Conservation (phyloP, 2,113 vertebrate species). For the Eonycteris spelaea region DNA sequence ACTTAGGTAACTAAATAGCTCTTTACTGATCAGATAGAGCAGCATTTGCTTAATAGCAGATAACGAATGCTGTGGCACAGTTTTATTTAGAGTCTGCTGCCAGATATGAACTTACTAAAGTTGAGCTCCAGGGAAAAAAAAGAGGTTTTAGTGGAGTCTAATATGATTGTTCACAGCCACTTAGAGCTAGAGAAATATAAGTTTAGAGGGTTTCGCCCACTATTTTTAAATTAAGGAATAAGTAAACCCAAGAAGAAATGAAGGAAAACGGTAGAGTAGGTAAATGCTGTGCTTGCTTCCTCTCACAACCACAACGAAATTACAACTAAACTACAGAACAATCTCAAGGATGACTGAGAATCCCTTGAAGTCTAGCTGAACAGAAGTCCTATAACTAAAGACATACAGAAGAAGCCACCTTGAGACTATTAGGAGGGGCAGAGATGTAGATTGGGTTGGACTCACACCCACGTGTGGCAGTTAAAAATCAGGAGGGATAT, state of each 20-base stretch:
- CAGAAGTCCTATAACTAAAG: too few relatives aligned
- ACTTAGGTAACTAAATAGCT: constrained; percentile 44
- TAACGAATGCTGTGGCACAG: not conserved
- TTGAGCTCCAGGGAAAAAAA: not conserved
- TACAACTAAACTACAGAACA: too few relatives aligned
- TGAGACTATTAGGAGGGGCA: too few relatives aligned
- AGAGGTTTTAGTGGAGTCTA: not conserved
- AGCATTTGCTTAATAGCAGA: constrained; percentile 54
- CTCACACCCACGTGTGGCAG: too few relatives aligned
- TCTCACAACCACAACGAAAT: too few relatives aligned
- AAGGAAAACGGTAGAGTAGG: too few relatives aligned
- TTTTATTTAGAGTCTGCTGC: not conserved
- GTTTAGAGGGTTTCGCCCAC: not conserved
- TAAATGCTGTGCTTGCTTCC: too few relatives aligned
- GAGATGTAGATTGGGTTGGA: too few relatives aligned
- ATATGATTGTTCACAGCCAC: constrained; percentile 15
- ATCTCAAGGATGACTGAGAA: too few relatives aligned
- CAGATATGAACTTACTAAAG: not conserved
- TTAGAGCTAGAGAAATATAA: not conserved
- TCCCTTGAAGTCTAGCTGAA: too few relatives aligned
- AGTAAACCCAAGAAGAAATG: not conserved
- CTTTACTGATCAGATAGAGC: constrained; percentile 35
- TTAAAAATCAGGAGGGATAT: too few relatives aligned
- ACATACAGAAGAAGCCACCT: too few relatives aligned
- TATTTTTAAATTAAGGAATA: constrained; percentile 2